phyloP scores from a whole-genome alignment of 2,888 invertebrate species.

The Dicranocentrus wangi region DNA sequence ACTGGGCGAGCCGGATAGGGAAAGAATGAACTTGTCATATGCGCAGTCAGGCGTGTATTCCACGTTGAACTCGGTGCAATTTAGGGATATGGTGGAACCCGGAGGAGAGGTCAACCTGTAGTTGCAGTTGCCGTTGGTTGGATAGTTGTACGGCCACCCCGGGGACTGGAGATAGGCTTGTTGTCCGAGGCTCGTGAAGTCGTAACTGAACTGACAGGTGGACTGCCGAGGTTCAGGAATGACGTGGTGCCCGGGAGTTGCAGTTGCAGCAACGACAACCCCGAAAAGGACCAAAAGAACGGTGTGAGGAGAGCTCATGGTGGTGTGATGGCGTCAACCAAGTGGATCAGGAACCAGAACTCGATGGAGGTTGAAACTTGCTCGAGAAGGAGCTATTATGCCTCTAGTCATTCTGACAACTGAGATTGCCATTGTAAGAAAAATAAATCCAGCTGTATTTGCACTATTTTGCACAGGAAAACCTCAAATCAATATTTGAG shows the following conservation, averaged over 20 bases:
- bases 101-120: constrained; percentile 55
- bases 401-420: too few species aligned
- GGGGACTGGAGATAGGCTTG: constrained; percentile 56
- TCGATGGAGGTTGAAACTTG: too few species aligned
- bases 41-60: constrained; percentile 50
- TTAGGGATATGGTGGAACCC: constrained; percentile 53
- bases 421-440: too few species aligned
- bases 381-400: too few species aligned
- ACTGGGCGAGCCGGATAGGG: constrained; percentile 59
- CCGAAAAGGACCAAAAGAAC: constrained; percentile 4
- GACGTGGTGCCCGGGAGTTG: too few species aligned
- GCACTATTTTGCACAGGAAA: too few species aligned
- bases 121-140: constrained; percentile 56
- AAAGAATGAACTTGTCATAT: constrained; percentile 64
- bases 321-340: too few species aligned
- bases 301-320: too few species aligned
- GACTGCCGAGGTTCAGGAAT: constrained; percentile 41
- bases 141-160: constrained; percentile 56
- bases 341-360: too few species aligned
- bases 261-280: not conserved
- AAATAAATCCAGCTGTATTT: too few species aligned
- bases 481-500: too few species aligned
- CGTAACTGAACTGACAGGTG: constrained; percentile 10
- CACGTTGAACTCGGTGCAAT: constrained; percentile 66
- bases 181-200: constrained; percentile 55